phyloP scores from a whole-genome alignment of 2,888 invertebrate genomes.

The Omphaloscelis lunosa region DNA sequence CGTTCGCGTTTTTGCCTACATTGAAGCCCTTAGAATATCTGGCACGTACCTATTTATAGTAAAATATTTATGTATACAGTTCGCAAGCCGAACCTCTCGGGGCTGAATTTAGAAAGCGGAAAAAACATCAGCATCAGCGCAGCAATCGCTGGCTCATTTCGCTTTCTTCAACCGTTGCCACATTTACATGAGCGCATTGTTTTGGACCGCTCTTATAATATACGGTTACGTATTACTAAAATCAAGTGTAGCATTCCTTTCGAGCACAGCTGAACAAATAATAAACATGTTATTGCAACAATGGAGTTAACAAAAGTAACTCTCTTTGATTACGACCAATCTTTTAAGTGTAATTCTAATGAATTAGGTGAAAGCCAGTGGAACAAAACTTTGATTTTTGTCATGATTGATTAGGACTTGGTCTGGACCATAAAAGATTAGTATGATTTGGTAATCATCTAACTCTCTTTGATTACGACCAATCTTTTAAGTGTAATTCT shows the following conservation, averaged over 20 bases:
- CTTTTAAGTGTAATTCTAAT: conserved; percentile 22
- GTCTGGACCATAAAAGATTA: conserved; percentile 40
- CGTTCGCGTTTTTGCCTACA: background rate
- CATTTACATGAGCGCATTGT: conserved; percentile 83
- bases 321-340: conserved; percentile 15
- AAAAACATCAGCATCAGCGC: conserved; percentile 84
- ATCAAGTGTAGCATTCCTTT: conserved; percentile 42
- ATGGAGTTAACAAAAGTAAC: conserved; percentile 17
- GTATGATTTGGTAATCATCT: conserved; percentile 36
- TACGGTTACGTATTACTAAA: conserved; percentile 61
- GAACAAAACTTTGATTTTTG: conserved; percentile 39
- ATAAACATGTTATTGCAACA: conserved; percentile 17
- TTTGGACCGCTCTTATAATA: conserved; percentile 47
- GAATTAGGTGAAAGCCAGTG: conserved; percentile 54
- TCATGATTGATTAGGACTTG: conserved; percentile 49
- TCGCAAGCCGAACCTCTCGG: conserved; percentile 66
- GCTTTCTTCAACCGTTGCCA: conserved; percentile 79
- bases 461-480: conserved; percentile 15
- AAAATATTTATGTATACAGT: conserved; percentile 56
- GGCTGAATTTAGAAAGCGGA: conserved; percentile 87
- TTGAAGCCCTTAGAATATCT: conserved; percentile 31
- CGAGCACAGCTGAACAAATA: conserved; percentile 19
- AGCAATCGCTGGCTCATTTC: conserved; percentile 81
- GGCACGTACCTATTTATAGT: conserved; percentile 11
- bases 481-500: conserved; percentile 20